phyloP scores from a whole-genome alignment of 2,113 vertebrate species.

The Eclectus roratus region DNA sequence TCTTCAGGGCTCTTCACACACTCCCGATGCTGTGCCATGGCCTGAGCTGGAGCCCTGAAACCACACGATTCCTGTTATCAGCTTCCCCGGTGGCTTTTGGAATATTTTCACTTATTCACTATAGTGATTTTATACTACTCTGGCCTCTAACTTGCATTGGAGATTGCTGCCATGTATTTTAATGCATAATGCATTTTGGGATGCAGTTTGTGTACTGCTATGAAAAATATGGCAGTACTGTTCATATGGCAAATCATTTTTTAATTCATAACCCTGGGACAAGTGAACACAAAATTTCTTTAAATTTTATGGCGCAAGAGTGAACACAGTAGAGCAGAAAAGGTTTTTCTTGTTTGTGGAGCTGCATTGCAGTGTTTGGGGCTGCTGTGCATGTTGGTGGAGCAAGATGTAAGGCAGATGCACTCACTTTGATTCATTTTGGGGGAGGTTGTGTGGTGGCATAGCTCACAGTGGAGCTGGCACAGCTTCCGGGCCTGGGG shows the following conservation, averaged over 20 bases:
- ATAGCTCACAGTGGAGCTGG: slow-evolving; percentile 30
- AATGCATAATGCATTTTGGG: neutral
- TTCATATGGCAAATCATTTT: neutral
- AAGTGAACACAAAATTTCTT: neutral
- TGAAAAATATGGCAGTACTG: rapidly evolving
- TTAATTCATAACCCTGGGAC: neutral
- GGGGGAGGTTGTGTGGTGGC: neutral
- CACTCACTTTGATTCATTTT: neutral
- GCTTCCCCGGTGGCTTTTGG: neutral
- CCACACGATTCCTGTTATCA: neutral
- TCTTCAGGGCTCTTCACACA: neutral
- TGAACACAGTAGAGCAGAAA: neutral
- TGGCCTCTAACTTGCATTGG: neutral
- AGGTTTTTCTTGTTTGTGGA: neutral
- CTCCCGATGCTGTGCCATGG: neutral
- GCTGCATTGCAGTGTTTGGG: neutral
- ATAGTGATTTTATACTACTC: neutral
- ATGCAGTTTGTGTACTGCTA: neutral
- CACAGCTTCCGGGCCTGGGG: slow-evolving; percentile 54
- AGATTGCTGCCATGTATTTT: neutral
- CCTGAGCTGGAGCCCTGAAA: neutral
- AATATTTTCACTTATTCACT: neutral
- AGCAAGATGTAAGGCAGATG: neutral
- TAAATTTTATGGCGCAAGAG: neutral
- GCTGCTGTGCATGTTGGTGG: neutral